phyloP scores from a whole-genome alignment of 2,797 vertebrate species.

The Lutjanus campechanus region DNA sequence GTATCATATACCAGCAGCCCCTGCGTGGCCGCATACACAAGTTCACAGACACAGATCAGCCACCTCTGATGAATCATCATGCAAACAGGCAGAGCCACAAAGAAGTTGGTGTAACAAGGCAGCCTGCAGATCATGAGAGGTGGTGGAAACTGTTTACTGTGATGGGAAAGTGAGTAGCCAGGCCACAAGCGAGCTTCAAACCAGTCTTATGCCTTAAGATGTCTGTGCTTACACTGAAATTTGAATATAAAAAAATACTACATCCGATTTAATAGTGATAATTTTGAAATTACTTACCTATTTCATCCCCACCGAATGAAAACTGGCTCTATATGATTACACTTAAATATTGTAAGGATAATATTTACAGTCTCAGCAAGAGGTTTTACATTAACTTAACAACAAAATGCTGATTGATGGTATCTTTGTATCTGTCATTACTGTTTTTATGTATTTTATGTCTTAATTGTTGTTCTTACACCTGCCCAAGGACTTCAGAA shows the following conservation, averaged over 20 bases:
- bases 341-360: not conserved
- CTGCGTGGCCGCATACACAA: conserved; percentile 27
- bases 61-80: conserved; percentile 71
- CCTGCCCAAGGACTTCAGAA: too few species aligned
- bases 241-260: not conserved
- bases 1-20: conserved; percentile 43
- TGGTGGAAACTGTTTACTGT: conserved; percentile 53
- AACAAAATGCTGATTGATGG: not conserved
- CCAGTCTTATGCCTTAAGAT: not conserved
- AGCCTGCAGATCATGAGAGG: conserved; percentile 39
- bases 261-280: not conserved
- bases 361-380: not conserved
- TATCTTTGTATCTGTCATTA: conserved; percentile 16
- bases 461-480: too few species aligned
- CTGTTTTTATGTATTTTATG: too few species aligned
- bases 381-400: not conserved
- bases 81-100: conserved; percentile 63
- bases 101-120: conserved; percentile 45
- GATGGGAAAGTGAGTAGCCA: conserved; percentile 49
- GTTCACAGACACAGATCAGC: conserved; percentile 37
- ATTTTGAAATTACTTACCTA: conserved; percentile 2
- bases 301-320: not conserved
- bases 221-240: conserved; percentile 16
- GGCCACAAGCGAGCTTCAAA: conserved; percentile 10
- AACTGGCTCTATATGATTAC: not conserved